A percentile compares a stretch with the other conserved stretches of the same genome.
Evolutionary conservation across 2,888 invertebrate species (phyloP).

Genomic region (Noctua janthina): DNA sequence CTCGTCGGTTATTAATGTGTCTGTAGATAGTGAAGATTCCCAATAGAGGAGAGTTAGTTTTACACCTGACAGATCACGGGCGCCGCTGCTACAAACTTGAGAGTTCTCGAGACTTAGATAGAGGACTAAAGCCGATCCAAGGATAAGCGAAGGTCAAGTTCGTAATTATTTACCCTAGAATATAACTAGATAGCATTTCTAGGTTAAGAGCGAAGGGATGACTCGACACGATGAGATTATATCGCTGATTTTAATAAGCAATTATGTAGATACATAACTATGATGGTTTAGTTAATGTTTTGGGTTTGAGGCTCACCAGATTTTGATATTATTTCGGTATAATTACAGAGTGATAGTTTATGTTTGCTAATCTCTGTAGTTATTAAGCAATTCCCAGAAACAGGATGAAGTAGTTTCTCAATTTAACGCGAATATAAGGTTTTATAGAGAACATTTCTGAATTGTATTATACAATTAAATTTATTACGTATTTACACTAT

Average conservation of each 20-base stretch:
- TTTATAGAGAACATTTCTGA: not conserved
- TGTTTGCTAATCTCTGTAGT: not conserved
- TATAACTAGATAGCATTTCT: slow-evolving; percentile 22
- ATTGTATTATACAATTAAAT: not conserved
- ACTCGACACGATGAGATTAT: slow-evolving; percentile 29
- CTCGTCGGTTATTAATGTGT: slow-evolving; percentile 29
- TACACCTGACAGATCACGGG: slow-evolving; percentile 54
- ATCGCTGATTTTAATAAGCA: slow-evolving; percentile 32
- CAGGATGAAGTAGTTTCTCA: not conserved
- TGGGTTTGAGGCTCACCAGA: not conserved
- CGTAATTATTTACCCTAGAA: slow-evolving; percentile 44
- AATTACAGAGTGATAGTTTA: slow-evolving; percentile 3
- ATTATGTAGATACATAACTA: slow-evolving; percentile 21
- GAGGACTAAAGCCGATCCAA: slow-evolving; percentile 39
- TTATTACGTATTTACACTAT: not conserved
- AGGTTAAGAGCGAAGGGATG: slow-evolving; percentile 24
- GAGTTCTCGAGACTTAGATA: slow-evolving; percentile 45
- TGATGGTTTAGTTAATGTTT: slow-evolving; percentile 23
- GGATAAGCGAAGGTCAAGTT: slow-evolving; percentile 46
- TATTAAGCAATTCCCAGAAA: not conserved
- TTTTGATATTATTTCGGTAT: slow-evolving; percentile 16
- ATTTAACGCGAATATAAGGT: not conserved
- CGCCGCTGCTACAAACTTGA: slow-evolving; percentile 51
- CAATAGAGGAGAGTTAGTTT: slow-evolving; percentile 45
- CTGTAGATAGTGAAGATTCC: slow-evolving; percentile 24